Evolutionary conservation across 2,113 vertebrate genomes (phyloP).

Genomic region (Gambusia holbrooki): DNA sequence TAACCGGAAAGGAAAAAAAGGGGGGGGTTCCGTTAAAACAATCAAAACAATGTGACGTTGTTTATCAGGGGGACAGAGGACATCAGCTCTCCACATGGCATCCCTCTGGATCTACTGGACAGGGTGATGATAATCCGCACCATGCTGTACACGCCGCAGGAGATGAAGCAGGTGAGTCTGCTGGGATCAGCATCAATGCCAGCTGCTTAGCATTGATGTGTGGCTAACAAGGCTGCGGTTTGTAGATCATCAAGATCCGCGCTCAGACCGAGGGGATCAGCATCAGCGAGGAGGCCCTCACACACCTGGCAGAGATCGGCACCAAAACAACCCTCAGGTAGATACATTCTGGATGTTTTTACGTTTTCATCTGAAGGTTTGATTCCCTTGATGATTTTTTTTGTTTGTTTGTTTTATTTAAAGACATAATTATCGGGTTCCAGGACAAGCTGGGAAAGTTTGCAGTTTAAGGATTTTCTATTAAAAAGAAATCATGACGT

Average conservation of each 20-base stretch:
- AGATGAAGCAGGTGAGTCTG: slow-evolving; percentile 92
- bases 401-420: too few relatives aligned
- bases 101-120: slow-evolving; percentile 93
- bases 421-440: too few relatives aligned
- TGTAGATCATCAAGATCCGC: slow-evolving; percentile 96
- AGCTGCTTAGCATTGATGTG: too few relatives aligned
- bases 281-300: slow-evolving; percentile 91
- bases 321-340: slow-evolving; percentile 97
- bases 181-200: too few relatives aligned
- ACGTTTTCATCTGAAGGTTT: too few relatives aligned
- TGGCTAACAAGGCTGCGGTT: slow-evolving; percentile 5
- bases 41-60: slow-evolving; percentile 5
- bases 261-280: slow-evolving; percentile 95
- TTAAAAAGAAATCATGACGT: background rate
- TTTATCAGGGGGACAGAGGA: slow-evolving; percentile 92
- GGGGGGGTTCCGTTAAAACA: background rate
- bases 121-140: slow-evolving; percentile 98
- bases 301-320: slow-evolving; percentile 93
- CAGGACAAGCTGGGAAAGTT: too few relatives aligned
- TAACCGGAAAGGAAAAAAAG: too few relatives aligned
- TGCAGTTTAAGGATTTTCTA: background rate
- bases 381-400: too few relatives aligned
- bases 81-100: slow-evolving; percentile 93
- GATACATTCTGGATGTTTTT: slow-evolving; percentile 3
- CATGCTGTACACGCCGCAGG: slow-evolving; percentile 95